Conservation (phyloP, 2,888 invertebrate species). For the Tetanocera ferruginea region DNA sequence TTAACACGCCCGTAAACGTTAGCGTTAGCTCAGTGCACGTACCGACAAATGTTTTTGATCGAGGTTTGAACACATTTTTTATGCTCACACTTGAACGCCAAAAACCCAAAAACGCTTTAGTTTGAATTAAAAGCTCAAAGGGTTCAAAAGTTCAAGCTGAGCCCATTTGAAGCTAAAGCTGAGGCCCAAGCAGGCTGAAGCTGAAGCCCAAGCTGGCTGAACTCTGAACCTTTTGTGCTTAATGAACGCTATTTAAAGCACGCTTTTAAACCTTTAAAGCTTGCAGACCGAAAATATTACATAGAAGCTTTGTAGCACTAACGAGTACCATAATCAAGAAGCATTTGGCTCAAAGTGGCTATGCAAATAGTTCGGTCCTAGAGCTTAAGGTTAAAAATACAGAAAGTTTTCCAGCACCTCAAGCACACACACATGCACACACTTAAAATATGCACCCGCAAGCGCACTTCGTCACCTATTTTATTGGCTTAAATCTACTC, state of each 20-base stretch:
- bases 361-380: constrained; percentile 51
- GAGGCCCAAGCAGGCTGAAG: neutral
- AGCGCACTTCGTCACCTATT: constrained; percentile 8
- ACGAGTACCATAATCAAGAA: constrained; percentile 46
- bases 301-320: constrained; percentile 48
- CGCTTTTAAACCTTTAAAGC: neutral
- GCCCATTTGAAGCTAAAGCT: too few relatives aligned
- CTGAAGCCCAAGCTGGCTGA: neutral
- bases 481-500: constrained; percentile 1
- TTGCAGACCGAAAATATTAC: constrained; percentile 48
- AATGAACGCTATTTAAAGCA: constrained; percentile 9
- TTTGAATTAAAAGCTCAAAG: neutral
- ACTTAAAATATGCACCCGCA: neutral
- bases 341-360: constrained; percentile 47
- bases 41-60: constrained; percentile 94
- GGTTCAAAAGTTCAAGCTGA: neutral
- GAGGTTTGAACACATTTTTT: constrained; percentile 74
- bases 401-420: neutral
- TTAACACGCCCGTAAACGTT: constrained; percentile 81
- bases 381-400: constrained; percentile 11
- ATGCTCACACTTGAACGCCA: constrained; percentile 3
- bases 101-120: neutral
- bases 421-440: constrained; percentile 15
- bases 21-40: constrained; percentile 92
- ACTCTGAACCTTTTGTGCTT: neutral